Evolutionary conservation across 1,140 invertebrate species (phyloP), one percentile per base, ranked within the genome.

Genomic region (Vollenhovia emeryi): DNA sequence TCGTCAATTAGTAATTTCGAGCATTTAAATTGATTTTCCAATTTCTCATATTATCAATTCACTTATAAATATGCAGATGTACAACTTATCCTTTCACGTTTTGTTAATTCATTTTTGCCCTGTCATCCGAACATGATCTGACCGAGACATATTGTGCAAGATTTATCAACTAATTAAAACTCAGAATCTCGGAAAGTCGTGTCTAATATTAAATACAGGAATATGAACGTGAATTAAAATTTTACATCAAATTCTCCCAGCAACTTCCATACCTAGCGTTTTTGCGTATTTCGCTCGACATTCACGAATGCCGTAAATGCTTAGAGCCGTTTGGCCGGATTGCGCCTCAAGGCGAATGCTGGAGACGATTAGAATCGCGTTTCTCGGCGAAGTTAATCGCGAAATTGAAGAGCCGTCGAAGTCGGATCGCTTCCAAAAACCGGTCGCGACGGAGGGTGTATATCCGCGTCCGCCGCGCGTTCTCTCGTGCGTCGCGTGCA

Each of bases 401-500:
- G 24, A 85, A 85, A 76, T 69, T 30, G 27, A 60, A 36, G 15
- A 36, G 36, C 43, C 27, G 30, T 33, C 33, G 11, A 55, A 74
- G 11, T 21, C n/a, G 43, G 18, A 48, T 6, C 11, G 6, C 15
- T 33, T 43, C 27, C 30, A 7, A 45, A 74, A 78, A 48, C 71
- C 3, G 68, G n/a, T 55, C 48, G 50, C 78, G 60, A 43, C 66
- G 52, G 36, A 55, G 69, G 43, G 83, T 52, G 62, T 55, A 57
- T 50, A 50, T 86, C 48, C 27, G 59, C 82, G 86, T 85, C 62
- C 75, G 71, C 27, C 45, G 30, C 33, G 15, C 15, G 21, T 52
- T 64, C 74, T 64, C 24, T 43, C 85, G 71, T 80, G 68, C 89
- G 79, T 86, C 33, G 87, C 84, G 59, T 91, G 86, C 87, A 80